A percentile compares a stretch with the other conserved stretches of the same genome.
These are phyloP conservation scores for Noctua janthina DNA, from an alignment of 2,888 invertebrate species.

Conservation along the genomic window DNA sequence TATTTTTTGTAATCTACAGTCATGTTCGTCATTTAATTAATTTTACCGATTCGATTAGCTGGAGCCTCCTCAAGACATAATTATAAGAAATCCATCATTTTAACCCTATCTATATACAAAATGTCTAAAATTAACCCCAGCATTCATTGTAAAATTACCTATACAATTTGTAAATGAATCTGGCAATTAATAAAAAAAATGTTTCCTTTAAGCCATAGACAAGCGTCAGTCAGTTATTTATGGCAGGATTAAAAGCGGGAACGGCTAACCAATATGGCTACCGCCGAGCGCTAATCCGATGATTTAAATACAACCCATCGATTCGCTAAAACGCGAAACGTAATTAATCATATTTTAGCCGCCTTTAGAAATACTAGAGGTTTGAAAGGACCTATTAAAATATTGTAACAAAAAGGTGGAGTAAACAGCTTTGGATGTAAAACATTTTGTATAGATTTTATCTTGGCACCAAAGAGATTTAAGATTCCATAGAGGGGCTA, in stretches of 20 bases:
- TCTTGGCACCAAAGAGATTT: slow-evolving; percentile 29
- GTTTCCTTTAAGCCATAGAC: slow-evolving; percentile 74
- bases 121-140: not conserved
- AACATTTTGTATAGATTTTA: slow-evolving; percentile 58
- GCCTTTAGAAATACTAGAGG: slow-evolving; percentile 73
- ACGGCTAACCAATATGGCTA: slow-evolving; percentile 81
- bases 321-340: slow-evolving; percentile 79
- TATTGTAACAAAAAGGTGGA: slow-evolving; percentile 29
- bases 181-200: slow-evolving; percentile 59
- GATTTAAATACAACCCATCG: slow-evolving; percentile 85
- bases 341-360: slow-evolving; percentile 84
- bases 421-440: slow-evolving; percentile 48
- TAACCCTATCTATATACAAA: not conserved
- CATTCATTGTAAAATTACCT: slow-evolving; percentile 32
- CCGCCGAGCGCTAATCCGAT: slow-evolving; percentile 80
- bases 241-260: slow-evolving; percentile 82
- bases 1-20: not conserved
- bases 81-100: not conserved
- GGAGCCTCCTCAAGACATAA: slow-evolving; percentile 20
- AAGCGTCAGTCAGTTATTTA: slow-evolving; percentile 84
- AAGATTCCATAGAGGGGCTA: not conserved
- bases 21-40: not conserved
- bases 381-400: slow-evolving; percentile 67
- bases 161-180: slow-evolving; percentile 47
- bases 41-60: not conserved